These are phyloP conservation scores for Nemapogon koenigi DNA, from an alignment of 2,888 invertebrate genomes.

Conservation along the genomic window DNA sequence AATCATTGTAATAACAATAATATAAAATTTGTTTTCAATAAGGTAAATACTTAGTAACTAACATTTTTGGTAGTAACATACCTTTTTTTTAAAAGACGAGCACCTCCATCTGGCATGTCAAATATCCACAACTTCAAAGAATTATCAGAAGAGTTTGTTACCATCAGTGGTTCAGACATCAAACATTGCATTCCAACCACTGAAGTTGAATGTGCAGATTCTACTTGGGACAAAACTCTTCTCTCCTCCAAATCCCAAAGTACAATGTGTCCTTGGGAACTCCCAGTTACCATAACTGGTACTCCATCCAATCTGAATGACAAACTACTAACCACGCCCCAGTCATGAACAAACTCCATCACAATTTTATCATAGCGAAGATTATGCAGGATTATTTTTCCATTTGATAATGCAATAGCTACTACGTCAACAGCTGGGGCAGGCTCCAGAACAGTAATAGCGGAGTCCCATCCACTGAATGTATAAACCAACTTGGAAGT, in stretches of 20 bases:
- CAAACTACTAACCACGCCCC: conserved; percentile 85
- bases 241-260: conserved; percentile 92
- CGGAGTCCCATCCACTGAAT: conserved; percentile 75
- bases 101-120: conserved; percentile 91
- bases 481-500: conserved; percentile 77
- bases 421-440: conserved; percentile 93
- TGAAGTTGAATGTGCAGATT: conserved; percentile 76
- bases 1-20: neutral
- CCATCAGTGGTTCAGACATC: conserved; percentile 86
- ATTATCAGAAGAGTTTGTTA: conserved; percentile 94
- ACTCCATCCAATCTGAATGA: conserved; percentile 87
- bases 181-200: conserved; percentile 86
- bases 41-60: neutral
- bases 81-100: conserved; percentile 78
- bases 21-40: too few species aligned
- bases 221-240: conserved; percentile 79
- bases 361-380: conserved; percentile 83
- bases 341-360: conserved; percentile 88
- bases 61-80: too few species aligned
- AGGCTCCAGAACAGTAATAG: conserved; percentile 79
- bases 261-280: conserved; percentile 83
- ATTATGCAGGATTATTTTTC: conserved; percentile 87
- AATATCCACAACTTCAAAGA: conserved; percentile 91
- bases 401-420: conserved; percentile 84
- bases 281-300: conserved; percentile 87